Evolutionary conservation across 1,140 invertebrate species (phyloP).

Genomic region (Heliothis subflexa): DNA sequence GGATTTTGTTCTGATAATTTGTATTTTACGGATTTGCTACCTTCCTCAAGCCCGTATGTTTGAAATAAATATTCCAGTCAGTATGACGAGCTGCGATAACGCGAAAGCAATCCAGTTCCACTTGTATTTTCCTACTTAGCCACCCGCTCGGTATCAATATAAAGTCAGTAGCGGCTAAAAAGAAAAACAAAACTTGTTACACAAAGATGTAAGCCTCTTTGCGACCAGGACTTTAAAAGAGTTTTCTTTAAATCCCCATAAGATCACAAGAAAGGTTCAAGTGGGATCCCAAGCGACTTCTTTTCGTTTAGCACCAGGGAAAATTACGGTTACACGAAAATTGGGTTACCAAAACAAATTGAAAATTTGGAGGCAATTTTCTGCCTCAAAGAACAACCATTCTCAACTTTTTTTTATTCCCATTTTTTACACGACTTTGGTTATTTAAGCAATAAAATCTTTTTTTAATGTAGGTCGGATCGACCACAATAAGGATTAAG

Average conservation of each 20-base stretch:
- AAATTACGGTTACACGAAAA: slow-evolving; percentile 73
- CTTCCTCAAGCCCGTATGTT: too few species aligned
- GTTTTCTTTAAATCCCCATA: slow-evolving; percentile 54
- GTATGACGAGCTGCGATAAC: too few species aligned
- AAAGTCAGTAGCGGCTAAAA: background rate
- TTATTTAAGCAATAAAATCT: slow-evolving; percentile 45
- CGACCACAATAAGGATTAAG: background rate
- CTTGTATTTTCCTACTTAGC: background rate
- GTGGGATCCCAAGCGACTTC: slow-evolving; percentile 61
- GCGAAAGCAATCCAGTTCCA: too few species aligned
- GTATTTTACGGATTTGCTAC: too few species aligned
- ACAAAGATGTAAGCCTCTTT: slow-evolving; percentile 36
- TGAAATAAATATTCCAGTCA: too few species aligned
- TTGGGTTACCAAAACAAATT: slow-evolving; percentile 79
- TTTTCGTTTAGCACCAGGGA: slow-evolving; percentile 70
- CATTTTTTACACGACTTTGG: slow-evolving; percentile 45
- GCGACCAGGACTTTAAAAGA: slow-evolving; percentile 29
- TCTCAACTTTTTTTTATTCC: slow-evolving; percentile 53
- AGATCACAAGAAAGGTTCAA: slow-evolving; percentile 54
- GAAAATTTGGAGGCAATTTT: slow-evolving; percentile 81
- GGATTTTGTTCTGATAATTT: too few species aligned
- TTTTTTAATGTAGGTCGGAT: background rate
- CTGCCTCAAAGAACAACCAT: slow-evolving; percentile 72
- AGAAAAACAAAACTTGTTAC: slow-evolving; percentile 23
- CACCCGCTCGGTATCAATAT: background rate